Evolutionary conservation across 2,888 invertebrate species (phyloP).

Genomic region (Bombylius major): DNA sequence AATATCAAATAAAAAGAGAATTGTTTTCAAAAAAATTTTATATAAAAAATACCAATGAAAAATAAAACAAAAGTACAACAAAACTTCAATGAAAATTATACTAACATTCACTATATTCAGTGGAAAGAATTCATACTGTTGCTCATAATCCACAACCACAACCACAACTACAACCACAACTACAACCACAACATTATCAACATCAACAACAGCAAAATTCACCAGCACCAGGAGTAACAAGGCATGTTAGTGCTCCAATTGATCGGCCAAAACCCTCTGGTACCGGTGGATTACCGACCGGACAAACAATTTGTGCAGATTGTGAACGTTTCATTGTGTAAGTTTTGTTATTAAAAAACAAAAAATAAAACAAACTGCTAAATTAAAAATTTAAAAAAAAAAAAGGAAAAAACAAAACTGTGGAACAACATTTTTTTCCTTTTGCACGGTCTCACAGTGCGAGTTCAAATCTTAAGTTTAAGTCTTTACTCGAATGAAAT

Average conservation of each 20-base stretch:
- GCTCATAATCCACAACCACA: slow-evolving; percentile 9
- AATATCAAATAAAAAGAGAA: too few relatives aligned
- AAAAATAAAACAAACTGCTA: background rate
- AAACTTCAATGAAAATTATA: background rate
- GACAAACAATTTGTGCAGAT: slow-evolving; percentile 91
- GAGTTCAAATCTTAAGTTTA: too few relatives aligned
- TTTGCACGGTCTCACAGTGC: too few relatives aligned
- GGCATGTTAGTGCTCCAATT: slow-evolving; percentile 66
- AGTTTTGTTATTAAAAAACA: slow-evolving; percentile 43
- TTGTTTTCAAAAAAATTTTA: too few relatives aligned
- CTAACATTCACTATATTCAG: background rate
- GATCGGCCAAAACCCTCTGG: slow-evolving; percentile 51
- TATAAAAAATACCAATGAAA: background rate
- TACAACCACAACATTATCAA: slow-evolving; percentile 10
- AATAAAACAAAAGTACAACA: too few relatives aligned
- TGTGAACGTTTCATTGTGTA: slow-evolving; percentile 97
- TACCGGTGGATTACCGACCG: slow-evolving; percentile 64
- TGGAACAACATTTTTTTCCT: too few relatives aligned
- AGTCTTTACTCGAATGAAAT: too few relatives aligned
- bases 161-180: slow-evolving; percentile 16
- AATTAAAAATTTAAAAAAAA: too few relatives aligned
- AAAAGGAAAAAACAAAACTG: too few relatives aligned
- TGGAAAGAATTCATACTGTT: background rate
- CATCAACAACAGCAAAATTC: slow-evolving; percentile 18
- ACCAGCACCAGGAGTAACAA: slow-evolving; percentile 21